A percentile compares a stretch with the other conserved stretches of the same genome.
Conservation (phyloP, 1,140 invertebrate species). For the Psix sp. region DNA sequence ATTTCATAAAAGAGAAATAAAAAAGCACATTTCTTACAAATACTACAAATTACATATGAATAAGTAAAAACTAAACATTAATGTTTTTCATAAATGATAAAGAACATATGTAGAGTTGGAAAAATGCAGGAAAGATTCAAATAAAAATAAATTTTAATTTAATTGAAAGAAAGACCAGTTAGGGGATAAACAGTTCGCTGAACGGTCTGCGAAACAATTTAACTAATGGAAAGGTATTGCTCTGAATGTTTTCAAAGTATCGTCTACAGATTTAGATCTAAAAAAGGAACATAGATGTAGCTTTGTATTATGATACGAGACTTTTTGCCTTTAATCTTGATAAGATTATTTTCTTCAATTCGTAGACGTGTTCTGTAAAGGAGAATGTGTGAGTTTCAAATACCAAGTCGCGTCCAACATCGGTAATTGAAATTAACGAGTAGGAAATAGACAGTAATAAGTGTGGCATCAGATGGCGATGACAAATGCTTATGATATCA, state of each 20-base stretch:
- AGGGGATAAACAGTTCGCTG: conserved; percentile 36
- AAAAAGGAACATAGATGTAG: not conserved
- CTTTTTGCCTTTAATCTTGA: conserved; percentile 39
- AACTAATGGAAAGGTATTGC: conserved; percentile 74
- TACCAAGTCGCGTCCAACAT: not conserved
- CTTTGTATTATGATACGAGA: conserved; percentile 23
- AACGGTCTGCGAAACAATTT: conserved; percentile 70
- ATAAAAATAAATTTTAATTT: conserved; percentile 10
- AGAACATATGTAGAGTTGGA: no score
- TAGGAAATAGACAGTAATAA: conserved; percentile 10
- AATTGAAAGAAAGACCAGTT: conserved; percentile 35
- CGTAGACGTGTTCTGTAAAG: not conserved
- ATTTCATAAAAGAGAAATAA: no score
- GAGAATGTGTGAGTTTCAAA: not conserved
- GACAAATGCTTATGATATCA: conserved; percentile 61
- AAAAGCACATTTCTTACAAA: no score
- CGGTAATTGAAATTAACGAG: conserved; percentile 22
- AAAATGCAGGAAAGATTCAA: no score
- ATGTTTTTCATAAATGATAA: no score
- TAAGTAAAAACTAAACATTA: no score
- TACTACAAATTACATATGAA: no score
- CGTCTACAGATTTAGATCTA: conserved; percentile 35
- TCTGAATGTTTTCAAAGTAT: conserved; percentile 48
- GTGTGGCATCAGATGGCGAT: conserved; percentile 52
- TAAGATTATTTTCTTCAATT: conserved; percentile 17